Evolutionary conservation across 2,888 invertebrate genomes (phyloP).

Genomic region (Suillia variegata): DNA sequence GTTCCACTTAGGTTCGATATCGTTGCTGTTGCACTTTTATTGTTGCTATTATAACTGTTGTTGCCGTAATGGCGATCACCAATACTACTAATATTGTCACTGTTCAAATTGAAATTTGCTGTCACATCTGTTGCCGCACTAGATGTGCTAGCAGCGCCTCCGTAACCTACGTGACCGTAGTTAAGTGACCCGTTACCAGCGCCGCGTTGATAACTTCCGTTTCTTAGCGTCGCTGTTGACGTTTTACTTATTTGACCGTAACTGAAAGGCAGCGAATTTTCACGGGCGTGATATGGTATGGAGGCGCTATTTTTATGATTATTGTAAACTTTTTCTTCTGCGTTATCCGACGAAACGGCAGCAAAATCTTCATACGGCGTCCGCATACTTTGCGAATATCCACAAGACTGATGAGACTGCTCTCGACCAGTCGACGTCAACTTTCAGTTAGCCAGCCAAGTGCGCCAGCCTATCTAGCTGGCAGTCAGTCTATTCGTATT

Average conservation of each 20-base stretch:
- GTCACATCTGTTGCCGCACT: background rate
- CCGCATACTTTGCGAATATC: conserved; percentile 60
- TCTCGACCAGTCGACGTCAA: conserved; percentile 27
- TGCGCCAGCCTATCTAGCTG: background rate
- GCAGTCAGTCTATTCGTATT: no score
- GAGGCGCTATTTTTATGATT: conserved; percentile 36
- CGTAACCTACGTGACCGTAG: background rate
- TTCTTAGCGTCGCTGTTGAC: conserved; percentile 42
- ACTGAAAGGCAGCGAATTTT: conserved; percentile 86
- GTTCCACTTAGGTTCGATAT: conserved; percentile 17
- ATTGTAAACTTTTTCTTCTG: conserved; percentile 29
- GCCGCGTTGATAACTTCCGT: no score
- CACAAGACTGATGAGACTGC: conserved; percentile 55
- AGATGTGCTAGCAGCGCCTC: background rate
- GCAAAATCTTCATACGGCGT: conserved; percentile 55
- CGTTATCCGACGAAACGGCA: conserved; percentile 38
- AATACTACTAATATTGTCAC: no score
- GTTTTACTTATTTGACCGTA: conserved; percentile 72
- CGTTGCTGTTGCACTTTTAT: conserved; percentile 17
- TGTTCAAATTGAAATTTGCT: conserved; percentile 1
- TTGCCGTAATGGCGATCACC: background rate
- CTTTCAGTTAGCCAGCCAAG: conserved; percentile 25
- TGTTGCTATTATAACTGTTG: conserved; percentile 23
- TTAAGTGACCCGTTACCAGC: no score
- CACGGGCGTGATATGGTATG: conserved; percentile 90